Evolutionary conservation across 2,797 vertebrate genomes (phyloP).

Genomic region (Trichosurus vulpecula): DNA sequence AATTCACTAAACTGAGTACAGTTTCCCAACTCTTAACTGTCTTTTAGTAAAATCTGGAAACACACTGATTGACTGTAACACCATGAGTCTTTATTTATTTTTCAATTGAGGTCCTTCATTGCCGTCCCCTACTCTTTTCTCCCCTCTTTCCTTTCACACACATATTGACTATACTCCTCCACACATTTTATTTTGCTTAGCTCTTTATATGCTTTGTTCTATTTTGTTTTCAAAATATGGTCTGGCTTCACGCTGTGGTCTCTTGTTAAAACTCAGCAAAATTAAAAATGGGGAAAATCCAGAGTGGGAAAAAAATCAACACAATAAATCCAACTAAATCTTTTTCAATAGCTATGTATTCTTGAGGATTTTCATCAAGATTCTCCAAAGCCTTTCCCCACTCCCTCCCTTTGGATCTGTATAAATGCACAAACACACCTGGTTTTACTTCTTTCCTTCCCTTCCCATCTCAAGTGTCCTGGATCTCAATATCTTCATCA

Average conservation of each 20-base stretch:
- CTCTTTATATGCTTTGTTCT: neutral
- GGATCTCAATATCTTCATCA: neutral
- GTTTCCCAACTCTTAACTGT: neutral
- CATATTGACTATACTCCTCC: neutral
- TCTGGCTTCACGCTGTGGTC: neutral
- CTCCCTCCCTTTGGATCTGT: neutral
- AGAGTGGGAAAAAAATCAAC: neutral
- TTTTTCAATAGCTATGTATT: neutral
- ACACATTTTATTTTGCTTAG: neutral
- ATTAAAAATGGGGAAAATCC: neutral
- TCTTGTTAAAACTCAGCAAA: neutral
- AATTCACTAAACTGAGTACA: neutral
- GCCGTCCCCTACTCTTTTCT: neutral
- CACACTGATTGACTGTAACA: neutral
- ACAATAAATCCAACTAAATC: neutral
- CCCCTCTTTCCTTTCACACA: neutral
- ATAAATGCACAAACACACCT: neutral
- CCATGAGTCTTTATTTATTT: neutral
- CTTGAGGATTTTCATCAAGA: neutral
- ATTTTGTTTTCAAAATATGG: neutral
- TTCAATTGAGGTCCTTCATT: neutral
- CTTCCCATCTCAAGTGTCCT: neutral
- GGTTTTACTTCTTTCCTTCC: neutral
- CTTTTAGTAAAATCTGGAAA: neutral
- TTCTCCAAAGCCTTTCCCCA: neutral